Conservation (phyloP, 1,140 invertebrate species). For the Bemisia tabaci region DNA sequence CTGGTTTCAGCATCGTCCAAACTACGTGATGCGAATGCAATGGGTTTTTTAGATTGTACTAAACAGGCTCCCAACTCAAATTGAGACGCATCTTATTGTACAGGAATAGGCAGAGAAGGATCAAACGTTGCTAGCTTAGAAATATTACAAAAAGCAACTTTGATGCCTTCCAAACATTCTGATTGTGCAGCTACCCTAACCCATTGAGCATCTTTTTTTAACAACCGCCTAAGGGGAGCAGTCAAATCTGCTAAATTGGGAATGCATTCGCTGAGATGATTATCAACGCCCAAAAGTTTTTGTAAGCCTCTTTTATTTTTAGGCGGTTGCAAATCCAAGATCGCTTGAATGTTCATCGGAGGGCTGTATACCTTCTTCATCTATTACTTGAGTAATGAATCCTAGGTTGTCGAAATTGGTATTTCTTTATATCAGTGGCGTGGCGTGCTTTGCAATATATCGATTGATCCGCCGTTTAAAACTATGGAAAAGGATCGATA, state of each 20-base stretch:
- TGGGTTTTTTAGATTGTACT: constrained; percentile 26
- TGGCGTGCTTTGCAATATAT: too few relatives aligned
- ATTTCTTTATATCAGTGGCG: too few relatives aligned
- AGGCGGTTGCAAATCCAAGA: constrained; percentile 14
- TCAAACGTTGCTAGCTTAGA: constrained; percentile 26
- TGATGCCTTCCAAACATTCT: constrained; percentile 23
- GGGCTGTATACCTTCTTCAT: constrained; percentile 27
- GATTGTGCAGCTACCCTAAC: constrained; percentile 19
- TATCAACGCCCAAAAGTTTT: background rate
- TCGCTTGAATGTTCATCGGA: constrained; percentile 27
- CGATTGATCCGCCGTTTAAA: too few relatives aligned
- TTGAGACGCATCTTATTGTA: constrained; percentile 26
- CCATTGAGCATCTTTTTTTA: constrained; percentile 16
- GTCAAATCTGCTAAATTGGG: background rate
- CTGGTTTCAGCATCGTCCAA: constrained; percentile 24
- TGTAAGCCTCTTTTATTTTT: background rate
- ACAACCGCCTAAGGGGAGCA: constrained; percentile 4
- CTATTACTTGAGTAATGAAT: too few relatives aligned
- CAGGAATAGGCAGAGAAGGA: constrained; percentile 19
- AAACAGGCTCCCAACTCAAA: constrained; percentile 25
- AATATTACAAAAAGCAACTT: constrained; percentile 20
- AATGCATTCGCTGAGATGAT: background rate
- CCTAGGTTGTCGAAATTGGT: too few relatives aligned
- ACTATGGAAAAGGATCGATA: too few relatives aligned
- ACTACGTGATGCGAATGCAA: constrained; percentile 26